Evolutionary conservation across 2,797 vertebrate genomes (phyloP).

Genomic region (Centroberyx gerrardi): DNA sequence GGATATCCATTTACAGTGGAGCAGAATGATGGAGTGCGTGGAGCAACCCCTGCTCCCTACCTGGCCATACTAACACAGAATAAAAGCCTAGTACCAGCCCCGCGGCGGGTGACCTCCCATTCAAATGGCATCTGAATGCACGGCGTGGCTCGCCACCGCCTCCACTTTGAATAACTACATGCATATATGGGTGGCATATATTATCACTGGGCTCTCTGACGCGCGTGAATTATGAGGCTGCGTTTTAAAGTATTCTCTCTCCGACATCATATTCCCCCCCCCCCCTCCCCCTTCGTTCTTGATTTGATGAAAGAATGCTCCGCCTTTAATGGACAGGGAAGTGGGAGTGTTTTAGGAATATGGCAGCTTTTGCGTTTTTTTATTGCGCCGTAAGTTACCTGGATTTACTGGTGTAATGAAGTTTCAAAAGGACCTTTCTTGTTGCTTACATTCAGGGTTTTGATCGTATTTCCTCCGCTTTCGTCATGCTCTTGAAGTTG

Average conservation of each 20-base stretch:
- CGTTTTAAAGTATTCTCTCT: constrained; percentile 69
- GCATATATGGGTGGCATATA: constrained; percentile 75
- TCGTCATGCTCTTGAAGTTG: constrained; percentile 67
- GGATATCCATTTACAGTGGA: constrained; percentile 71
- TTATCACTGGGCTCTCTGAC: constrained; percentile 64
- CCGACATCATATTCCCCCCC: constrained; percentile 75
- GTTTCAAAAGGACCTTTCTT: constrained; percentile 77
- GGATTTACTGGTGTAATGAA: constrained; percentile 82
- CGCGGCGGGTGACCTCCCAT: constrained; percentile 67
- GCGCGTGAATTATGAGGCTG: constrained; percentile 77
- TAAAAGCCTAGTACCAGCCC: constrained; percentile 52
- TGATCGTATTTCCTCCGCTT: constrained; percentile 68
- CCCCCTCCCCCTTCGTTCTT: constrained; percentile 63
- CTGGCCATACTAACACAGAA: constrained; percentile 70
- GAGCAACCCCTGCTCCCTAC: constrained; percentile 65
- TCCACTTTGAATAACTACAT: constrained; percentile 81
- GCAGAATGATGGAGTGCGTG: constrained; percentile 70
- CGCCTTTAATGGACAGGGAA: constrained; percentile 80
- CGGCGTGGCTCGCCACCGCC: constrained; percentile 44
- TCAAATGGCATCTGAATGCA: constrained; percentile 75
- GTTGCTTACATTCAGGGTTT: constrained; percentile 74
- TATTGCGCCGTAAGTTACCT: constrained; percentile 79
- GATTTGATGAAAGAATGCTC: constrained; percentile 80
- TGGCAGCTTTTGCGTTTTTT: constrained; percentile 78
- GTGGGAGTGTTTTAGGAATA: constrained; percentile 76